These are phyloP conservation scores for Pipistrellus kuhlii DNA, from an alignment of 2,797 vertebrate genomes.

Conservation along the genomic window DNA sequence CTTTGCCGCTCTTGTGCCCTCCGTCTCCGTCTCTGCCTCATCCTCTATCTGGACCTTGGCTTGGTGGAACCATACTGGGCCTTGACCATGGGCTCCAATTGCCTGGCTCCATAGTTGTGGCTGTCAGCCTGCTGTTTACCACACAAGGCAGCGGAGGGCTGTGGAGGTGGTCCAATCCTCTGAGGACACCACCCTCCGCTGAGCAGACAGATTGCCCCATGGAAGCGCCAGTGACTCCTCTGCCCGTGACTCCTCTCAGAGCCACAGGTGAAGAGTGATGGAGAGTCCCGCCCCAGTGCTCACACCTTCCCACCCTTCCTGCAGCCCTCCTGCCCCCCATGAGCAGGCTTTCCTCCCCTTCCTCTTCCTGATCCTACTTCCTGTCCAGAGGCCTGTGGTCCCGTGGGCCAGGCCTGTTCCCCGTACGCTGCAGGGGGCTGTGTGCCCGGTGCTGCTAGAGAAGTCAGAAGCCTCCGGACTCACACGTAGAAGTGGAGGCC, in stretches of 20 bases:
- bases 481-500: not conserved
- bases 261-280: not conserved
- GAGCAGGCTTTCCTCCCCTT: not conserved
- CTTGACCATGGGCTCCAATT: not conserved
- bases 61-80: not conserved
- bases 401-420: not conserved
- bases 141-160: not conserved
- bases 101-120: not conserved
- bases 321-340: rapidly evolving
- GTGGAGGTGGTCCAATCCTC: not conserved
- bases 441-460: not conserved
- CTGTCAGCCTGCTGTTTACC: not conserved
- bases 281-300: too few relatives aligned
- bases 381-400: not conserved
- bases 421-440: not conserved
- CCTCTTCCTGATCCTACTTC: not conserved
- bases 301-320: not conserved
- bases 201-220: not conserved
- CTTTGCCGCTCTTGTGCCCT: not conserved
- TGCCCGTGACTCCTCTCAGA: not conserved
- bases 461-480: slow-evolving; percentile 30
- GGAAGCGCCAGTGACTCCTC: not conserved
- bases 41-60: not conserved
- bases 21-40: not conserved
- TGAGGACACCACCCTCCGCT: not conserved